Evolutionary conservation across 2,797 vertebrate species (phyloP).

Genomic region (Crocidura indochinensis): DNA sequence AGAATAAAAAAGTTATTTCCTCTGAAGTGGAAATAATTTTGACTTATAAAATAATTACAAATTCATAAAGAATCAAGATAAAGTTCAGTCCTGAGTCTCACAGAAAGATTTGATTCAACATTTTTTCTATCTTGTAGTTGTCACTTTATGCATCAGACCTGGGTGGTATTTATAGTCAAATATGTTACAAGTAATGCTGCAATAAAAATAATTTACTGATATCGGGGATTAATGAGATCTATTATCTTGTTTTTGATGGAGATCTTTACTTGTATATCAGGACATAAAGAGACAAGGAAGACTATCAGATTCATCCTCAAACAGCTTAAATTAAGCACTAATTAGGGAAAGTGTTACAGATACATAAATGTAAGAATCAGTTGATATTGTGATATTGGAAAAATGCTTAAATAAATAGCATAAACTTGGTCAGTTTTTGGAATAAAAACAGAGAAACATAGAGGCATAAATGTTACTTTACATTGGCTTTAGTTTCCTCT

Average conservation of each 20-base stretch:
- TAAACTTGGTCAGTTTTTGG: constrained; percentile 76
- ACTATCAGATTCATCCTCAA: constrained; percentile 71
- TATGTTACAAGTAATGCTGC: not conserved
- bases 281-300: not conserved
- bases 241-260: not conserved
- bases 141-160: not conserved
- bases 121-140: not conserved
- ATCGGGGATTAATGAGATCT: not conserved
- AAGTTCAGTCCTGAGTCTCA: not conserved
- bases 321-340: constrained; percentile 64
- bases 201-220: constrained; percentile 29
- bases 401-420: constrained; percentile 87
- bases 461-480: constrained; percentile 83
- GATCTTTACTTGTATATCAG: not conserved
- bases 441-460: constrained; percentile 88
- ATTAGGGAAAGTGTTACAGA: constrained; percentile 69
- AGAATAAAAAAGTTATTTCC: constrained; percentile 5
- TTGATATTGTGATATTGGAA: constrained; percentile 87
- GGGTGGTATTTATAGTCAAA: not conserved
- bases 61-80: constrained; percentile 53
- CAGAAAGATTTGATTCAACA: constrained; percentile 19
- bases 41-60: constrained; percentile 52
- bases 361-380: constrained; percentile 76
- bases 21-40: constrained; percentile 43
- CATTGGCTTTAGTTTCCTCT: constrained; percentile 77